phyloP scores from a whole-genome alignment of 2,797 vertebrate species.

The Odontamblyopus lacepedii region DNA sequence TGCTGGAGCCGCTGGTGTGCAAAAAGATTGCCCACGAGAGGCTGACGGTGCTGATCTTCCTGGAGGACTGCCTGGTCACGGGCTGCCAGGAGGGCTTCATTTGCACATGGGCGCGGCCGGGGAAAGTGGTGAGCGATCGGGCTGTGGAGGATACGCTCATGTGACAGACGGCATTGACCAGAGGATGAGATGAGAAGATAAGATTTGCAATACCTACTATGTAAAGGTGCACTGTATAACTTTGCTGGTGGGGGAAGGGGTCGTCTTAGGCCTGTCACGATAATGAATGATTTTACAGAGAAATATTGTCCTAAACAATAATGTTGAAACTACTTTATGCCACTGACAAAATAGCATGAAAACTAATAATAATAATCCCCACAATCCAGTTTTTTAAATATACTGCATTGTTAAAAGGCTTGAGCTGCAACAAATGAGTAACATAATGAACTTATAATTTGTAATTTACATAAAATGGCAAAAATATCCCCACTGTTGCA shows the following conservation, averaged over 20 bases:
- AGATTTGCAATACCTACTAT: slow-evolving; percentile 20
- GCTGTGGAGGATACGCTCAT: slow-evolving; percentile 22
- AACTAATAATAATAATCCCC: too few relatives aligned
- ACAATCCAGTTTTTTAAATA: too few relatives aligned
- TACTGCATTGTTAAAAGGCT: background rate
- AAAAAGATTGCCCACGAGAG: slow-evolving; percentile 99
- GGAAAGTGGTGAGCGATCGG: slow-evolving; percentile 92
- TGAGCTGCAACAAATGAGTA: too few relatives aligned
- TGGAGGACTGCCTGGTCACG: slow-evolving; percentile 99
- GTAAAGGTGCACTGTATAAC: too few relatives aligned
- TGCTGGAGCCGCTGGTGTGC: slow-evolving; percentile 98
- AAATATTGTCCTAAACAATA: too few relatives aligned
- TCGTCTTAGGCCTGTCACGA: too few relatives aligned
- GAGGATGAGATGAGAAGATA: slow-evolving; percentile 15
- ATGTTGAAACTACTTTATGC: too few relatives aligned
- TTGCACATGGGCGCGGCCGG: slow-evolving; percentile 99
- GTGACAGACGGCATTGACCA: background rate
- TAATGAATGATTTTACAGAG: too few relatives aligned
- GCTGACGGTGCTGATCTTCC: slow-evolving; percentile 98
- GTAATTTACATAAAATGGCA: background rate
- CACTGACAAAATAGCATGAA: too few relatives aligned
- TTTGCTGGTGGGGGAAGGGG: too few relatives aligned
- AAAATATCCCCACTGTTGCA: background rate
- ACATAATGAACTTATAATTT: too few relatives aligned
- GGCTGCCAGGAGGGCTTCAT: slow-evolving; percentile 99